Conservation (phyloP, 1,140 invertebrate species). For the Trichomalopsis sarcophagae region DNA sequence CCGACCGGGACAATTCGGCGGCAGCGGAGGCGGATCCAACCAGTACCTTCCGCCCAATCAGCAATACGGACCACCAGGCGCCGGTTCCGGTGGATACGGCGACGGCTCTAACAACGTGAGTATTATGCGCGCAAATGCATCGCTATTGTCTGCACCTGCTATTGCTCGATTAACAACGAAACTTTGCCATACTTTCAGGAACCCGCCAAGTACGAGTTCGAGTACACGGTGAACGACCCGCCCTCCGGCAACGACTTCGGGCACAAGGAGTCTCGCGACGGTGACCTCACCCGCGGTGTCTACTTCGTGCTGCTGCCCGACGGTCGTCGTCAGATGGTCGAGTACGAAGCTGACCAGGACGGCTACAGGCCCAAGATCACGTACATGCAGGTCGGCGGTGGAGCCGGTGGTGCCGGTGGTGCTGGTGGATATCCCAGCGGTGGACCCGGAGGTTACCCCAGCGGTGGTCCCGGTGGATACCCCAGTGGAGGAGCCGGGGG, state of each 20-base stretch:
- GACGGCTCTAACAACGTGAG: constrained; percentile 53
- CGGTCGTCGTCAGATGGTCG: constrained; percentile 85
- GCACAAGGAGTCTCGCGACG: constrained; percentile 70
- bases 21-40: constrained; percentile 66
- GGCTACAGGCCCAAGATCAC: constrained; percentile 76
- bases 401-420: constrained; percentile 71
- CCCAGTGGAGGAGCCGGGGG: not conserved
- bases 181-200: constrained; percentile 48
- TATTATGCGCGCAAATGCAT: not conserved
- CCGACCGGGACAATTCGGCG: constrained; percentile 48
- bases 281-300: constrained; percentile 67
- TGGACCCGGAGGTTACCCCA: constrained; percentile 33
- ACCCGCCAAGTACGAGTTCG: constrained; percentile 72
- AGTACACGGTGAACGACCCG: constrained; percentile 71
- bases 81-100: constrained; percentile 38
- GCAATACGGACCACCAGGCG: constrained; percentile 50
- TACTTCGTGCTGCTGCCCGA: constrained; percentile 77
- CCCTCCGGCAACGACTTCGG: constrained; percentile 68
- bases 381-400: constrained; percentile 80
- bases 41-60: constrained; percentile 75
- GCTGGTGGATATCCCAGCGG: constrained; percentile 46
- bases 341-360: constrained; percentile 84
- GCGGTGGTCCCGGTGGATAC: not conserved
- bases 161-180: too few relatives aligned
- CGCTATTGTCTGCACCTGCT: too few relatives aligned